Conservation (phyloP, 2,888 invertebrate genomes). For the Drepanosiphum platanoidis region DNA sequence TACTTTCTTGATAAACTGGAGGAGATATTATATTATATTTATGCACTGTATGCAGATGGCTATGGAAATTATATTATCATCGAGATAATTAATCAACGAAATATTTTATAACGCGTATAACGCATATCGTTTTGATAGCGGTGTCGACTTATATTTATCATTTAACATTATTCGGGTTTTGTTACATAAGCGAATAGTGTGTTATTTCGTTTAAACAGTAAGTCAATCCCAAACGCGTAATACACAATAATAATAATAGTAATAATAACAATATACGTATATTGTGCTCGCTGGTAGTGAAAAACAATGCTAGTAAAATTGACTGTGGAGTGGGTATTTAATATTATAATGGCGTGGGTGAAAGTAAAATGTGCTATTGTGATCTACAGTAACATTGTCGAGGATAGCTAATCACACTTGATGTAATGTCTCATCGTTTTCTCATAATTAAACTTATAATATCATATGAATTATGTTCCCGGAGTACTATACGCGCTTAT, state of each 20-base stretch:
- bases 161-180: background rate
- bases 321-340: background rate
- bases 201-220: background rate
- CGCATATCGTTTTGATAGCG: too few species aligned
- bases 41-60: too few species aligned
- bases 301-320: background rate
- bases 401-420: background rate
- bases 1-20: too few species aligned
- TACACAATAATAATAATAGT: too few species aligned
- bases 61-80: too few species aligned
- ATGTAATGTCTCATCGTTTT: background rate
- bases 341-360: conserved; percentile 7
- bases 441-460: background rate
- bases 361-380: conserved; percentile 12
- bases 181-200: too few species aligned
- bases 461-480: background rate
- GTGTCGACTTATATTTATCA: background rate
- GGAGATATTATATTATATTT: background rate
- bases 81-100: too few species aligned
- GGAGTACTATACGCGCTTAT: too few species aligned
- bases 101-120: too few species aligned
- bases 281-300: background rate
- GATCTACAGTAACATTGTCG: background rate
- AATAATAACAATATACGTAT: too few species aligned
- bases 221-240: background rate